phyloP scores from a whole-genome alignment of 1,140 invertebrate species.

The Drosophila mojavensis region DNA sequence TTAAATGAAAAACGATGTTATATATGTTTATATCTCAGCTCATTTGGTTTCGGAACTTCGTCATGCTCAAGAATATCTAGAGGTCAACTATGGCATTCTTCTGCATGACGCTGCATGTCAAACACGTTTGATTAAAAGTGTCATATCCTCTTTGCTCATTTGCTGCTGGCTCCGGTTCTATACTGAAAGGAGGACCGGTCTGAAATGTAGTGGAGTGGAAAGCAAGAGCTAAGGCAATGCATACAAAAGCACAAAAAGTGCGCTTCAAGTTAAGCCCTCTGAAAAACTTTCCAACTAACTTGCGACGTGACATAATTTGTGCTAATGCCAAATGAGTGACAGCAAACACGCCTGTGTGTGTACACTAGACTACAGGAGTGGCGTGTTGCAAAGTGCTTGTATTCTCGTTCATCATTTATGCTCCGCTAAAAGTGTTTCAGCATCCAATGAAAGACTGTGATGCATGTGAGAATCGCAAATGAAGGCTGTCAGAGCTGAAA shows the following conservation, averaged over 20 bases:
- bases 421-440: too few relatives aligned
- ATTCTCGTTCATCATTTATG: not conserved
- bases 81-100: too few relatives aligned
- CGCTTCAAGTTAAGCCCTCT: constrained; percentile 66
- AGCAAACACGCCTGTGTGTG: constrained; percentile 22
- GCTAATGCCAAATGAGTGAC: constrained; percentile 59
- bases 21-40: too few relatives aligned
- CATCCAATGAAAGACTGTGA: not conserved
- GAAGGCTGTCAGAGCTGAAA: not conserved
- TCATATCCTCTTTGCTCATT: too few relatives aligned
- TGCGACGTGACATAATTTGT: constrained; percentile 78
- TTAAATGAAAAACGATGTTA: too few relatives aligned
- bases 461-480: not conserved
- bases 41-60: too few relatives aligned
- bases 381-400: not conserved
- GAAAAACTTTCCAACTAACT: constrained; percentile 60
- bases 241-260: constrained; percentile 48
- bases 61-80: too few relatives aligned
- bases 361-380: not conserved
- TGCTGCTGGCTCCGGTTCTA: too few relatives aligned
- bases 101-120: too few relatives aligned
- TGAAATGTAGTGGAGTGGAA: constrained; percentile 4
- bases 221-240: constrained; percentile 16
- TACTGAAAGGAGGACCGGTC: not conserved
- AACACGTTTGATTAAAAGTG: too few relatives aligned